Percentiles rank a stretch among this genome's conserved stretches.
Evolutionary conservation across 1,140 invertebrate species (phyloP).

Genomic region (Lethocerus indicus): DNA sequence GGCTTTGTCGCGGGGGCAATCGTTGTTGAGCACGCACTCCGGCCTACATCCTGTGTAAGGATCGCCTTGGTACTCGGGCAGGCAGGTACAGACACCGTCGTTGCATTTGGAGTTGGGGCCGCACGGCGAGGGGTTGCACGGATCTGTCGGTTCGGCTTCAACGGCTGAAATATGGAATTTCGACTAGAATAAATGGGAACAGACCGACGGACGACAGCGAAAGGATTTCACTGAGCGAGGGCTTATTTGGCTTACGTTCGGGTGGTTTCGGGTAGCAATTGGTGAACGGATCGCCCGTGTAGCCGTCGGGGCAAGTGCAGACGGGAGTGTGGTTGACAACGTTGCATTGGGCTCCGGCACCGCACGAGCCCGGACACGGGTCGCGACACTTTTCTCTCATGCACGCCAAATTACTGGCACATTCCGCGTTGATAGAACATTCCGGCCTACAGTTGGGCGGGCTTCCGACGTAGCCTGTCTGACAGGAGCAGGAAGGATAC

Average conservation of each 20-base stretch:
- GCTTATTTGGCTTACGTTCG: neutral
- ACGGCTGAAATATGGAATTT: neutral
- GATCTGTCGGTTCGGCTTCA: slow-evolving; percentile 20
- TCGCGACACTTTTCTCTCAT: slow-evolving; percentile 54
- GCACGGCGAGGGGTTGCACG: slow-evolving; percentile 33
- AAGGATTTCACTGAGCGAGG: neutral
- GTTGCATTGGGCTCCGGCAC: slow-evolving; percentile 51
- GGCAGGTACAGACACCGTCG: slow-evolving; percentile 30
- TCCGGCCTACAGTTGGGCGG: slow-evolving; percentile 57
- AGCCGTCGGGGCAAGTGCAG: slow-evolving; percentile 51
- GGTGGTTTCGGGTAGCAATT: slow-evolving; percentile 2
- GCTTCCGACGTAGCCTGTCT: slow-evolving; percentile 48
- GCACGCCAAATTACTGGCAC: slow-evolving; percentile 50
- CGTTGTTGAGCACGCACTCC: slow-evolving; percentile 31
- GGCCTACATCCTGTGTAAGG: slow-evolving; percentile 30
- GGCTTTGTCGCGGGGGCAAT: slow-evolving; percentile 28
- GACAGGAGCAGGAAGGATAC: slow-evolving; percentile 46
- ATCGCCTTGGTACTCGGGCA: slow-evolving; percentile 35
- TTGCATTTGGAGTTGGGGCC: slow-evolving; percentile 39
- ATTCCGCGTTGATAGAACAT: slow-evolving; percentile 54
- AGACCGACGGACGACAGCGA: neutral
- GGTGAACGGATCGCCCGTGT: slow-evolving; percentile 52
- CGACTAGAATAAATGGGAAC: neutral
- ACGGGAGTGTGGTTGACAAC: slow-evolving; percentile 53
- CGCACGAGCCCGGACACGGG: slow-evolving; percentile 61